Base-by-base conservation (phyloP, 2,113 vertebrate species). In the Uria lomvia region DNA sequence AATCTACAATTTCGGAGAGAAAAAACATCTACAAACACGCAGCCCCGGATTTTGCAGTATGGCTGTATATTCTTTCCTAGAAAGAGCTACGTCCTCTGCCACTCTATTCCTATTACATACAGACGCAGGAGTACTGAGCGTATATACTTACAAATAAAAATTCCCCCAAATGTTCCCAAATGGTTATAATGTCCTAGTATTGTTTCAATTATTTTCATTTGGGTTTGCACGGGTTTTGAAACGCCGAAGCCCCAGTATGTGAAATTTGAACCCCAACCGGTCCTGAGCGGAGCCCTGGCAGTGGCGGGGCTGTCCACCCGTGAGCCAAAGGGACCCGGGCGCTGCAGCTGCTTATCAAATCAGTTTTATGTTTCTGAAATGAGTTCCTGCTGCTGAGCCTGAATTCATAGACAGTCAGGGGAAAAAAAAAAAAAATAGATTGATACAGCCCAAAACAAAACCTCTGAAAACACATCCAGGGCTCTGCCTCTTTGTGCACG, bases 301-400 rank as follows among this genome's bases (percentile, higher is more conserved):
- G 97, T 71, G 86, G 71, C 60, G 90, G 96, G 95, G 94, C 34
- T 95, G 96, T 96, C 94, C 88, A 92, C 86, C 98, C 97, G 18
- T 94, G 82, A 91, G 96, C 79, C 12, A 91, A 93, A 87, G 96
- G 91, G 93, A 92, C 94, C 92, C 86, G 73, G 80, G 80, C 86
- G 91, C 97, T 97, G 97, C 97, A 97, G 98, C 98, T 98, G 98
- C 97, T 98, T 97, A 97, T 97, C 98, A 97, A 97, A 98, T 94
- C 97, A 95, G 88, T 94, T 96, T 95, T 98, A 94, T 96, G 97
- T 94, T 97, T 97, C 97, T 98, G 94, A 97, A 97, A 98, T 95
- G 94, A 98, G 94, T 97, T 97, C 97, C 97, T 97, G 98, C 97
- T 97, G 96, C 97, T 97, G 94, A 97, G 97, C 85, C 97, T 95